phyloP scores from a whole-genome alignment of 2,113 vertebrate species.

The Anoura caudifer region DNA sequence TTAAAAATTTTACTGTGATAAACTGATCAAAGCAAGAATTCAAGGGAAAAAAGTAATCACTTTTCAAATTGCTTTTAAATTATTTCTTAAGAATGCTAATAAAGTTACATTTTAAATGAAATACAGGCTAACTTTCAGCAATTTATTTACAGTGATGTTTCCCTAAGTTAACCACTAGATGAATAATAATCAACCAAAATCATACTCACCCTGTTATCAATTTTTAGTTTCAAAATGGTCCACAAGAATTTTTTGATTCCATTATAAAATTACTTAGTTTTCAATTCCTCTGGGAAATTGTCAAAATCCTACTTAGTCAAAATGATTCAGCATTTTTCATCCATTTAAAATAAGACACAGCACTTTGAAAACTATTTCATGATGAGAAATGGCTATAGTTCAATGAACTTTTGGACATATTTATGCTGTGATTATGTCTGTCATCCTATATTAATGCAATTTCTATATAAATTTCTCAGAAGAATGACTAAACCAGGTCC shows the following conservation, averaged over 20 bases:
- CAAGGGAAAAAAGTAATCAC: not conserved
- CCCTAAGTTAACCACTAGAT: not conserved
- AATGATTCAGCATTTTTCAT: not conserved
- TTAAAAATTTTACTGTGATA: not conserved
- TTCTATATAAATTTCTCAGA: not conserved
- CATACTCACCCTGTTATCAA: not conserved
- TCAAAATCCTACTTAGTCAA: not conserved
- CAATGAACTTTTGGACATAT: not conserved
- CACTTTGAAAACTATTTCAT: not conserved
- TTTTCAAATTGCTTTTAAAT: not conserved
- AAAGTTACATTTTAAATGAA: not conserved
- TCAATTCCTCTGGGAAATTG: not conserved
- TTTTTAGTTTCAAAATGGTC: not conserved
- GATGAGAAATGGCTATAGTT: not conserved
- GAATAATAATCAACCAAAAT: not conserved
- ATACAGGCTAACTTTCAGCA: not conserved
- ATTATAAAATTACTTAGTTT: slow-evolving; percentile 5
- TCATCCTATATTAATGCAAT: not conserved
- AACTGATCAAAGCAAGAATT: slow-evolving; percentile 9
- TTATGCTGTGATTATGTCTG: not conserved
- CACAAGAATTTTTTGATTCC: not conserved
- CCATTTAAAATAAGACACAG: not conserved
- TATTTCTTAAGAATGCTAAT: not conserved
- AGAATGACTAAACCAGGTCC: not conserved
- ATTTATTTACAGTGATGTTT: not conserved